Base-by-base conservation (phyloP, 2,888 invertebrate species). In the Heptascelio sp. region DNA sequence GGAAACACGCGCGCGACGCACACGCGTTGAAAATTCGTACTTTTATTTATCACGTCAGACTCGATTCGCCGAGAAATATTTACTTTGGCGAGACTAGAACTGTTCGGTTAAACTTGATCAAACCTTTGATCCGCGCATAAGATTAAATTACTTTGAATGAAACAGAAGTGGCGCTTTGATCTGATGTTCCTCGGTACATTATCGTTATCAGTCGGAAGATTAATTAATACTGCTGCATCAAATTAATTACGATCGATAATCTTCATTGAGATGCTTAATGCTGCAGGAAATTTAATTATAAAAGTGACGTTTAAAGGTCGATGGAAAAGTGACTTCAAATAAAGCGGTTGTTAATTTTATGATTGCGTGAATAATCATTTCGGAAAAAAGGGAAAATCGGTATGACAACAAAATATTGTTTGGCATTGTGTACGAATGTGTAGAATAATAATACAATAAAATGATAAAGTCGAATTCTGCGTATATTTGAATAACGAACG, bases 141-240 rank as follows among this genome's bases (percentile, higher is more conserved):
- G 77, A 68, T 73, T 81, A 64, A 79, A 79, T 82, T 82, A 53
- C 46, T 67, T 68, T 67, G 46, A 71, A 71, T 60, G 65, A 40
- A 71, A 57, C 78, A 65, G 46, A 60, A 55, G 53, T 53, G 65
- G 17, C 53, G 21, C 86, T 86, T 86, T 86, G 86, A 86, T 85
- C 83, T 75, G 40, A 43, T 60, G 62, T 68, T 65, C 60, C 34
- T 57, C 21, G 73, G 51, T 72, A 53, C 25, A 81, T 78, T 80
- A 76, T 65, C 79, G 51, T 77, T 84, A 84, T 82, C 83, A 80
- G 73, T 51, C 55, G 51, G 73, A 59, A 67, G 73, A 71, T 25
- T 85, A 83, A 85, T 83, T 86, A 85, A 85, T 75, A 81, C 64
- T 81, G 21, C 68, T 75, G 46, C 65, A 75, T 78, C 55, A 71